phyloP scores from a whole-genome alignment of 2,797 vertebrate genomes.

The Premnoplex brunnescens region DNA sequence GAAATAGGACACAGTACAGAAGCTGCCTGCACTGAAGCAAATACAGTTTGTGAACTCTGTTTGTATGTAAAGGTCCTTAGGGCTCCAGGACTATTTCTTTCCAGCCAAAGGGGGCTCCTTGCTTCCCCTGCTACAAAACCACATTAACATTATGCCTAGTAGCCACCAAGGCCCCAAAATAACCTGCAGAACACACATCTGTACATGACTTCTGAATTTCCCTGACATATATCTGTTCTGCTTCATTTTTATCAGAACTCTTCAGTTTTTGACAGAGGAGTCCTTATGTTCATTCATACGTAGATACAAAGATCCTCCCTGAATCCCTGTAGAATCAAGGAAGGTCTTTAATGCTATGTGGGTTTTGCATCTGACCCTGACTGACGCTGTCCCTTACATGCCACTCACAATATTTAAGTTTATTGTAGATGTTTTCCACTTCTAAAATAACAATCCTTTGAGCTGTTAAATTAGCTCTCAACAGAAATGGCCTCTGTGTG shows the following conservation, averaged over 20 bases:
- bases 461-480: slow-evolving; percentile 40
- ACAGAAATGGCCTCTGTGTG: slow-evolving; percentile 20
- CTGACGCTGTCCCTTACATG: neutral
- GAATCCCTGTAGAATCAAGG: neutral
- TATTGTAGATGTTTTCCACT: slow-evolving; percentile 26
- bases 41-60: neutral
- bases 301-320: neutral
- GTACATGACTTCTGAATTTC: neutral
- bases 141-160: neutral
- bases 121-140: neutral
- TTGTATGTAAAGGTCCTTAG: neutral
- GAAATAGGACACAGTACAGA: neutral
- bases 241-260: neutral
- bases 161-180: neutral
- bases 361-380: neutral
- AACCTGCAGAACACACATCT: neutral
- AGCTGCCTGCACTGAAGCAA: neutral
- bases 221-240: neutral
- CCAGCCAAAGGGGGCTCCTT: neutral
- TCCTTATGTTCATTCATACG: neutral
- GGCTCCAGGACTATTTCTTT: neutral
- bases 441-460: neutral
- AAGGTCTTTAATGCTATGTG: neutral
- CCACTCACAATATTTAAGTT: neutral
- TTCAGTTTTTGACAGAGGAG: neutral